Evolutionary conservation across 2,888 invertebrate species (phyloP).

Genomic region (Stramonita haemastoma): DNA sequence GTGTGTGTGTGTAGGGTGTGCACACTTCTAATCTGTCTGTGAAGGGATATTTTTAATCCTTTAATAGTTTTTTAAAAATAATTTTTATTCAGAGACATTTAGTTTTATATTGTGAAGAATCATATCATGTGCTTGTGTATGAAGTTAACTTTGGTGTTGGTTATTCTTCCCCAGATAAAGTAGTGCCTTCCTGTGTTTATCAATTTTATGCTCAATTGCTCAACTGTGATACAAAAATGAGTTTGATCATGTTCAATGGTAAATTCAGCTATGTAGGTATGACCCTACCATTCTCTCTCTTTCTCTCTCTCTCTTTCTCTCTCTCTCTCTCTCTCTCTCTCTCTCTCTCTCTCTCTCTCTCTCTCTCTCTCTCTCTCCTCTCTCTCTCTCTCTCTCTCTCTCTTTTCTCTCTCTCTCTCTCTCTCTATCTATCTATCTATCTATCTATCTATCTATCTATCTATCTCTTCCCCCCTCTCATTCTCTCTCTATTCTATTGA

Average conservation of each 20-base stretch:
- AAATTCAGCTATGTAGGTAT: not conserved
- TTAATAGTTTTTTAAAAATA: too few relatives aligned
- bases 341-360: conserved; percentile 4
- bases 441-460: too few relatives aligned
- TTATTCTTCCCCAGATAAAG: not conserved
- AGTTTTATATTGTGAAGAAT: too few relatives aligned
- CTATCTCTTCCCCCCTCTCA: too few relatives aligned
- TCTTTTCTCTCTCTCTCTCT: too few relatives aligned
- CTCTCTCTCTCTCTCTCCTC: not conserved
- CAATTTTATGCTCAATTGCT: not conserved
- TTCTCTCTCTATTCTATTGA: not conserved
- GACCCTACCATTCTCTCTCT: not conserved
- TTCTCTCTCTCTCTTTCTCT: conserved; percentile 14
- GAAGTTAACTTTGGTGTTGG: not conserved
- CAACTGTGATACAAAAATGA: not conserved
- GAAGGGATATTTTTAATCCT: too few relatives aligned
- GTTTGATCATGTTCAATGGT: not conserved
- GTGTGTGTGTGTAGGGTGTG: too few relatives aligned
- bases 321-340: conserved; percentile 14
- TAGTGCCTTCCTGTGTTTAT: not conserved
- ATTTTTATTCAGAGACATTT: too few relatives aligned
- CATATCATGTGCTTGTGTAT: not conserved
- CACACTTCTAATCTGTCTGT: too few relatives aligned
- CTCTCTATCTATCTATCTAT: too few relatives aligned
- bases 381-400: not conserved